A percentile compares a stretch with the other conserved stretches of the same genome.
phyloP scores from a whole-genome alignment of 2,797 vertebrate genomes.

The Distichodus sexfasciatus region DNA sequence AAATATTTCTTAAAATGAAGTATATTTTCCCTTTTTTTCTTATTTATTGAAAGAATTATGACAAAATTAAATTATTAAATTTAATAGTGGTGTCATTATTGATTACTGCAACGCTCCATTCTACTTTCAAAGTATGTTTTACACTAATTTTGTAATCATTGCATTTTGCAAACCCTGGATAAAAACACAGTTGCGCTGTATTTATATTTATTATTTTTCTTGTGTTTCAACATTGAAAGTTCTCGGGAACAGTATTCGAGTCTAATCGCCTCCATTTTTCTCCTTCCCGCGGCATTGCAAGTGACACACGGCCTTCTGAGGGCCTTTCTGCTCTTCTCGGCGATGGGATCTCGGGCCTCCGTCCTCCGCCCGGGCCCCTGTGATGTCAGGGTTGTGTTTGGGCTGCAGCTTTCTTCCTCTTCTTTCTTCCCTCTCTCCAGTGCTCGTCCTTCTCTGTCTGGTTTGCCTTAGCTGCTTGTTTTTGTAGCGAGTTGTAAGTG shows the following conservation, averaged over 20 bases:
- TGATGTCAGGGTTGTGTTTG: not conserved
- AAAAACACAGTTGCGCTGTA: no score
- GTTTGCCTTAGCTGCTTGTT: slow-evolving; percentile 74
- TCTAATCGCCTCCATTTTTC: not conserved
- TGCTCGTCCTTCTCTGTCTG: slow-evolving; percentile 33
- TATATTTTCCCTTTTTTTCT: no score
- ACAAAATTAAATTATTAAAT: no score
- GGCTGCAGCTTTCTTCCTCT: slow-evolving; percentile 18
- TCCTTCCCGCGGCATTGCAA: not conserved
- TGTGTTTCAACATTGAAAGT: not conserved
- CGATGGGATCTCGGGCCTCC: slow-evolving; percentile 16
- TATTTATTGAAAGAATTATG: no score
- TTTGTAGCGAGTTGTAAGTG: slow-evolving; percentile 84
- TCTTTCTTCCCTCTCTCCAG: slow-evolving; percentile 50
- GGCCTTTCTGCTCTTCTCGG: not conserved
- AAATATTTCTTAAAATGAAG: no score
- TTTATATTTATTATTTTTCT: no score
- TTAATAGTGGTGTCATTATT: no score
- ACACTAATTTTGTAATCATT: no score
- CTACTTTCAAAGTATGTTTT: no score
- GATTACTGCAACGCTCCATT: no score
- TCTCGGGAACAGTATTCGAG: not conserved
- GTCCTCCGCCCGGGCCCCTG: not conserved
- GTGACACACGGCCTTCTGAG: not conserved
- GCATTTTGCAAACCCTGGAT: no score